Conservation (phyloP, 2,888 invertebrate species). For the Idaea aversata region DNA sequence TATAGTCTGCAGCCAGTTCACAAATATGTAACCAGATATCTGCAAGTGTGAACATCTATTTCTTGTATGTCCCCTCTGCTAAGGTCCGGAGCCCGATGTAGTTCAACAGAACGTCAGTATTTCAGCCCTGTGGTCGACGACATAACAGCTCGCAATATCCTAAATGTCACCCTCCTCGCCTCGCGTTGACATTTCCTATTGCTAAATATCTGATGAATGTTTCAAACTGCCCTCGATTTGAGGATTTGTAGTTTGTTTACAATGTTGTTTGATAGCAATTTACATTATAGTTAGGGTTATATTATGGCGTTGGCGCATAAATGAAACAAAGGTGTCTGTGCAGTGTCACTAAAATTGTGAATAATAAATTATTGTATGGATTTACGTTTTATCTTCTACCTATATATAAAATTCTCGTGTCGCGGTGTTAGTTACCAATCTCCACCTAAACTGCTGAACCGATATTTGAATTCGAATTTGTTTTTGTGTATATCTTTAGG, state of each 20-base stretch:
- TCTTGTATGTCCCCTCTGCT: not conserved
- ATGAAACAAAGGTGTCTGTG: too few species aligned
- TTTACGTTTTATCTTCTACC: too few species aligned
- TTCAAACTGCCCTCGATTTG: not conserved
- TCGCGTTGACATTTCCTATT: conserved; percentile 18
- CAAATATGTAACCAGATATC: not conserved
- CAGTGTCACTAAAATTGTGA: too few species aligned
- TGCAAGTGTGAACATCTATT: not conserved
- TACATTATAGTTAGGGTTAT: too few species aligned
- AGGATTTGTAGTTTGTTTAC: not conserved
- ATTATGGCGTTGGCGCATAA: too few species aligned
- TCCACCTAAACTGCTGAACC: too few species aligned
- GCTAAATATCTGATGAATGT: conserved; percentile 18
- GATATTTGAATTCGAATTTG: too few species aligned
- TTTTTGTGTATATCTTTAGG: too few species aligned
- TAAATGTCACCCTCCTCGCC: conserved; percentile 40
- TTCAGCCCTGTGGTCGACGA: conserved; percentile 15
- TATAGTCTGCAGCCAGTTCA: not conserved
- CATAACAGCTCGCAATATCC: conserved; percentile 58
- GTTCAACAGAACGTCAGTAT: conserved; percentile 10
- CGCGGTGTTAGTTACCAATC: too few species aligned
- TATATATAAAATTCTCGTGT: too few species aligned
- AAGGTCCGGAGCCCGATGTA: conserved; percentile 5
- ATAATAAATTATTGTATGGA: too few species aligned
- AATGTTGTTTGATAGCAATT: not conserved